phyloP scores from a whole-genome alignment of 1,140 invertebrate genomes.

The Drosophila nigrodunni region DNA sequence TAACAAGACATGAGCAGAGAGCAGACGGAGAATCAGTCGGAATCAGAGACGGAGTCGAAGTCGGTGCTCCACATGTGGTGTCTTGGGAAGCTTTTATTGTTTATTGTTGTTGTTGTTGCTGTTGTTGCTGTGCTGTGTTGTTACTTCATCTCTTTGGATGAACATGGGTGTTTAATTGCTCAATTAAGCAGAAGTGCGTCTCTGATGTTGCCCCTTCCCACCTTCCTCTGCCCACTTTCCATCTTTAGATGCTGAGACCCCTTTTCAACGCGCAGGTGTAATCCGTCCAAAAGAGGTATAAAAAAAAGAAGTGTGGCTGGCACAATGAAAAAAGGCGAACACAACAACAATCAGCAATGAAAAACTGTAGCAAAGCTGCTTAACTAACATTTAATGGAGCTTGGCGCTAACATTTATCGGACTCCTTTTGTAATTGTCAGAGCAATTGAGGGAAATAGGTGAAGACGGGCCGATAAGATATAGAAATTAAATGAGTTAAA shows the following conservation, averaged over 20 bases:
- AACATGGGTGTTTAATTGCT: constrained; percentile 83
- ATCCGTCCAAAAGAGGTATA: constrained; percentile 44
- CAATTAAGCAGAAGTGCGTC: constrained; percentile 81
- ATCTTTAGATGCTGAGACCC: constrained; percentile 37
- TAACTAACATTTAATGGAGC: constrained; percentile 65
- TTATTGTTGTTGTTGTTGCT: constrained; percentile 50
- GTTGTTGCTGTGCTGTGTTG: constrained; percentile 39
- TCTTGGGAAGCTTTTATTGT: constrained; percentile 75
- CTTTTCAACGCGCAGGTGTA: constrained; percentile 60
- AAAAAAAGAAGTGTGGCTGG: constrained; percentile 41
- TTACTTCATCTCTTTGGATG: constrained; percentile 47
- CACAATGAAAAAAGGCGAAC: constrained; percentile 27
- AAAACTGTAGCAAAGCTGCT: constrained; percentile 67
- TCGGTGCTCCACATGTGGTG: constrained; percentile 74
- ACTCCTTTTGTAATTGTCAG: constrained; percentile 58
- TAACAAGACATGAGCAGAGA: constrained; percentile 70
- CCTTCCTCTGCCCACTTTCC: neutral
- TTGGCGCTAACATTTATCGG: constrained; percentile 72
- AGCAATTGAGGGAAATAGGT: constrained; percentile 14
- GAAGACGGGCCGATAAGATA: constrained; percentile 14
- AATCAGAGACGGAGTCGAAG: constrained; percentile 23
- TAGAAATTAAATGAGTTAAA: constrained; percentile 24
- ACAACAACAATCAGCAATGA: constrained; percentile 1
- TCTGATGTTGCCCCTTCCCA: constrained; percentile 48
- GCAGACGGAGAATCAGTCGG: constrained; percentile 33